phyloP scores from a whole-genome alignment of 2,797 vertebrate species.

The Morelia viridis region DNA sequence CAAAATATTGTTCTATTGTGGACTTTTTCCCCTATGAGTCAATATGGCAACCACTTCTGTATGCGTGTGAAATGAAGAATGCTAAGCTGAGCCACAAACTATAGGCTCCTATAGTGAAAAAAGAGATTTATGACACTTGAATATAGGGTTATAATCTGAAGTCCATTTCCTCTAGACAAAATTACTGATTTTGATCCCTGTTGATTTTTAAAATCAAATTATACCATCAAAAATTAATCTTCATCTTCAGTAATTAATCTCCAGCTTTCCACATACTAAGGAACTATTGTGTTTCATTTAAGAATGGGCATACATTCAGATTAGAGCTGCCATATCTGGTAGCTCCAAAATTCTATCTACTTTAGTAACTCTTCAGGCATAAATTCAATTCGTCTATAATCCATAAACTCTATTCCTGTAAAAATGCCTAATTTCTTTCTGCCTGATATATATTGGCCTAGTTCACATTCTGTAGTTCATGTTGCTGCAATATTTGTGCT shows the following conservation, averaged over 20 bases:
- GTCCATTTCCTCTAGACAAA: not conserved
- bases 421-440: not conserved
- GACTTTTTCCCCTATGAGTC: not conserved
- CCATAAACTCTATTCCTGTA: not conserved
- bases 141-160: not conserved
- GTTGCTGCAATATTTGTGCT: not conserved
- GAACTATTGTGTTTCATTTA: not conserved
- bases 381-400: not conserved
- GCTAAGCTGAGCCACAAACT: not conserved
- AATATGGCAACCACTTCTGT: not conserved
- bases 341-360: not conserved
- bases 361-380: not conserved
- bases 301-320: not conserved
- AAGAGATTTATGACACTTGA: not conserved
- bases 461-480: not conserved
- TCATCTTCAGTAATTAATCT: not conserved
- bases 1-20: not conserved
- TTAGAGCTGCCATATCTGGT: not conserved
- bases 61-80: not conserved
- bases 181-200: not conserved
- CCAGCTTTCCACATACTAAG: not conserved
- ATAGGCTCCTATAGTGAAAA: not conserved
- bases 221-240: not conserved
- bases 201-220: not conserved
- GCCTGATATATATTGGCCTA: not conserved